Conservation (phyloP, 2,797 vertebrate genomes). For the Nannoperca obscura region DNA sequence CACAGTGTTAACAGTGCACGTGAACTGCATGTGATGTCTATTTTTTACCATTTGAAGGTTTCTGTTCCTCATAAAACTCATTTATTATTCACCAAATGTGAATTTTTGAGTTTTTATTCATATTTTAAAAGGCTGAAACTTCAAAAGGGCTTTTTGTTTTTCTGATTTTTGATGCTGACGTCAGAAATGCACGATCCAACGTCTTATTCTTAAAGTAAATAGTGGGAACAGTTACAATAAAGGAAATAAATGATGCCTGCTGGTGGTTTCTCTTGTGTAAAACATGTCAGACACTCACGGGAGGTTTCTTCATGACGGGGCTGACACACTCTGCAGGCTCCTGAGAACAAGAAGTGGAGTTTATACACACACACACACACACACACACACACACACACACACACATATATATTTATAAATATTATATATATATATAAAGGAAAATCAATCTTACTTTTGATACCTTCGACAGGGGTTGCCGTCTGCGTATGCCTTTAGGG, state of each 20-base stretch:
- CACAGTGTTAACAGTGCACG: too few relatives aligned
- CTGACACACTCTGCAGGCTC: constrained; percentile 69
- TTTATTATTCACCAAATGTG: not conserved
- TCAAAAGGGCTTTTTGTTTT: too few relatives aligned
- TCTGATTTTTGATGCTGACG: too few relatives aligned
- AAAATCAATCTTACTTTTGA: not conserved
- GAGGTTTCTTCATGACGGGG: constrained; percentile 77
- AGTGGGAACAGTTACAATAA: not conserved
- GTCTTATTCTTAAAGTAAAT: not conserved
- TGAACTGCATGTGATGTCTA: too few relatives aligned
- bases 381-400: too few relatives aligned
- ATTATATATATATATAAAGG: too few relatives aligned
- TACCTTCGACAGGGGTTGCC: constrained; percentile 56
- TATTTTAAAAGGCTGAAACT: not conserved
- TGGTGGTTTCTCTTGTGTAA: not conserved
- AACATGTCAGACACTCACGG: constrained; percentile 57
- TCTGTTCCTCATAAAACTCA: not conserved
- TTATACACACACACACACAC: too few relatives aligned
- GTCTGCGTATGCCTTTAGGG: constrained; percentile 72
- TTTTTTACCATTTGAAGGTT: not conserved
- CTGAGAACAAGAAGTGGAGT: constrained; percentile 51
- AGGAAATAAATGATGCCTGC: not conserved
- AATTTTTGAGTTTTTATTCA: not conserved
- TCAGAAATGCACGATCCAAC: not conserved
- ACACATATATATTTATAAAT: too few relatives aligned